A percentile compares a stretch with the other conserved stretches of the same genome.
Evolutionary conservation across 2,888 invertebrate genomes (phyloP).

Genomic region (Hoplodrina blanda): DNA sequence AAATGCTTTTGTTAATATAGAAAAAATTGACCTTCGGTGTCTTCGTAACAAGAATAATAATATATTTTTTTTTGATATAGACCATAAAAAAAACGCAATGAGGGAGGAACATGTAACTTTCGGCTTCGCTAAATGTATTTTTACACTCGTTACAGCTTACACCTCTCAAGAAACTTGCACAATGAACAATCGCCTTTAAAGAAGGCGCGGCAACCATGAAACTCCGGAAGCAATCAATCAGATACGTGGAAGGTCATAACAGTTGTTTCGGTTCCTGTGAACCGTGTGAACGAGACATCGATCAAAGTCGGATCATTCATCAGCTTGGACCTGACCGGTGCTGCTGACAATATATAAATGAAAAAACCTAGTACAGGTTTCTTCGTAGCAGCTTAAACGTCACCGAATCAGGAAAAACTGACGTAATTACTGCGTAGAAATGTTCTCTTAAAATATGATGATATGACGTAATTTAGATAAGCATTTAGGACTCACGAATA

Average conservation of each 20-base stretch:
- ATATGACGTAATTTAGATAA: not conserved
- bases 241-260: conserved; percentile 44
- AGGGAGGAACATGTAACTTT: too few species aligned
- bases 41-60: too few species aligned
- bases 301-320: conserved; percentile 59
- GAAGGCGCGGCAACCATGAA: conserved; percentile 20
- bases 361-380: conserved; percentile 38
- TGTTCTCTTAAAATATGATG: not conserved
- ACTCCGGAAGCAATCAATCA: conserved; percentile 61
- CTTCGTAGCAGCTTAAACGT: not conserved
- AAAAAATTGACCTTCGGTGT: too few species aligned
- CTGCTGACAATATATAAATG: conserved; percentile 29
- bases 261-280: conserved; percentile 50
- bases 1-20: too few species aligned
- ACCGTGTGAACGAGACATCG: conserved; percentile 52
- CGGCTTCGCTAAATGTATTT: too few species aligned
- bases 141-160: not conserved
- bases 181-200: not conserved
- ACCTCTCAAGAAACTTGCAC: not conserved
- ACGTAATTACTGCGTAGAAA: not conserved
- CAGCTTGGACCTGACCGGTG: conserved; percentile 41
- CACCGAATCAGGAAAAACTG: not conserved
- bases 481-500: not conserved
- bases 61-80: too few species aligned
- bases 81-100: too few species aligned